phyloP scores from a whole-genome alignment of 2,888 invertebrate genomes.

The Brachycybe producta region DNA sequence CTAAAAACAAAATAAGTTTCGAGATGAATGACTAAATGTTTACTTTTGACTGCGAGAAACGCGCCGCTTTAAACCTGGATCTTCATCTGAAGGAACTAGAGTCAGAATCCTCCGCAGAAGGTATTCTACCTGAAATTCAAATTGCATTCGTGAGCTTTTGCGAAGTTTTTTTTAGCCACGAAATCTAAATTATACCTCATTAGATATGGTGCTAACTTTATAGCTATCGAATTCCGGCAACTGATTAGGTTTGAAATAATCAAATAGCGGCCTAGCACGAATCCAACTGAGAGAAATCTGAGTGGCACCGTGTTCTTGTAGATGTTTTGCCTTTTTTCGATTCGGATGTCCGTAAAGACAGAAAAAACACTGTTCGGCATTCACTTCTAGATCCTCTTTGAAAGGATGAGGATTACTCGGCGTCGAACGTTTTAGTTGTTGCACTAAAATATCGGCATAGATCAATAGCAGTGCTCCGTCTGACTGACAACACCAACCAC shows the following conservation, averaged over 20 bases:
- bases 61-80: too few relatives aligned
- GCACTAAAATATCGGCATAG: slow-evolving; percentile 51
- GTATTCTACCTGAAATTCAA: slow-evolving; percentile 28
- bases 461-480: slow-evolving; percentile 66
- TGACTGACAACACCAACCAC: slow-evolving; percentile 63
- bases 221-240: slow-evolving; percentile 68
- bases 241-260: slow-evolving; percentile 63
- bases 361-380: slow-evolving; percentile 71
- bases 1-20: slow-evolving; percentile 7
- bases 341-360: slow-evolving; percentile 75
- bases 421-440: slow-evolving; percentile 25
- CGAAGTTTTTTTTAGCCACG: neutral
- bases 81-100: slow-evolving; percentile 28
- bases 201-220: slow-evolving; percentile 58
- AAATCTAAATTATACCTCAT: slow-evolving; percentile 46
- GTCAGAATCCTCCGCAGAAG: slow-evolving; percentile 30
- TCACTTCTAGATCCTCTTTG: slow-evolving; percentile 49
- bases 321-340: slow-evolving; percentile 51
- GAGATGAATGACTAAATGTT: neutral
- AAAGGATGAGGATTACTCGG: slow-evolving; percentile 23
- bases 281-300: slow-evolving; percentile 38
- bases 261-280: slow-evolving; percentile 39
- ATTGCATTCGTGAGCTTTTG: slow-evolving; percentile 4
- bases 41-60: too few relatives aligned
- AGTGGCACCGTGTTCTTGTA: slow-evolving; percentile 62